phyloP scores from a whole-genome alignment of 2,797 vertebrate genomes.

The Takifugu ocellatus region DNA sequence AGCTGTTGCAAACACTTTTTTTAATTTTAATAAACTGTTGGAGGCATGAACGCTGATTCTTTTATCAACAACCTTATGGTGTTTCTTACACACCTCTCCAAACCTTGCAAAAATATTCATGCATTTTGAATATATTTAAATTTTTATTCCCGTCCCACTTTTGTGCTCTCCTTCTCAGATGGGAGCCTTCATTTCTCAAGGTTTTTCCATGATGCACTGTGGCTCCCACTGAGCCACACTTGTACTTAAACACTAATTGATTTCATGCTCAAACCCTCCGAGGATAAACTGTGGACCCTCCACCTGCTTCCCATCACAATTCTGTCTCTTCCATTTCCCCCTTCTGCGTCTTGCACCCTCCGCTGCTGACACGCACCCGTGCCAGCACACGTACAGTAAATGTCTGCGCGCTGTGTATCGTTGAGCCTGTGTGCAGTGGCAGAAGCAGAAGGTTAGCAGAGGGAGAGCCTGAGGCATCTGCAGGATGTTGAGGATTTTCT shows the following conservation, averaged over 20 bases:
- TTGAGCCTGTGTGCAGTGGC: conserved; percentile 20
- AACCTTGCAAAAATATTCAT: no score
- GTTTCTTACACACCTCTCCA: no score
- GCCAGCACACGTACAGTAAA: background rate
- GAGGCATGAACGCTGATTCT: no score
- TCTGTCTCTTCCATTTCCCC: conserved; percentile 18
- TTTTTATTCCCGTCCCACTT: background rate
- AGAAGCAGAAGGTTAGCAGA: conserved; percentile 39
- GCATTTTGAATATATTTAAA: no score
- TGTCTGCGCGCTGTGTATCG: no score
- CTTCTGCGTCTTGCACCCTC: background rate
- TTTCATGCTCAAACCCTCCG: conserved; percentile 53
- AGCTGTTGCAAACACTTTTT: conserved; percentile 18
- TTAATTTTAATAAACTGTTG: background rate
- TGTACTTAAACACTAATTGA: conserved; percentile 59
- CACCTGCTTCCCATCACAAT: conserved; percentile 38
- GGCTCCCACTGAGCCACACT: conserved; percentile 30
- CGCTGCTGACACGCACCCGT: no score
- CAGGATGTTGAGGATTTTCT: conserved; percentile 2
- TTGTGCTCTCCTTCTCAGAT: conserved; percentile 24
- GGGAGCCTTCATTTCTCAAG: conserved; percentile 45
- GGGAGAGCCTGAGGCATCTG: conserved; percentile 48
- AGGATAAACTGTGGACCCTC: conserved; percentile 45
- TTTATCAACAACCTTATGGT: no score
- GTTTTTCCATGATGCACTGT: conserved; percentile 43